phyloP scores from a whole-genome alignment of 2,888 invertebrate species.

The Eulithis testata region DNA sequence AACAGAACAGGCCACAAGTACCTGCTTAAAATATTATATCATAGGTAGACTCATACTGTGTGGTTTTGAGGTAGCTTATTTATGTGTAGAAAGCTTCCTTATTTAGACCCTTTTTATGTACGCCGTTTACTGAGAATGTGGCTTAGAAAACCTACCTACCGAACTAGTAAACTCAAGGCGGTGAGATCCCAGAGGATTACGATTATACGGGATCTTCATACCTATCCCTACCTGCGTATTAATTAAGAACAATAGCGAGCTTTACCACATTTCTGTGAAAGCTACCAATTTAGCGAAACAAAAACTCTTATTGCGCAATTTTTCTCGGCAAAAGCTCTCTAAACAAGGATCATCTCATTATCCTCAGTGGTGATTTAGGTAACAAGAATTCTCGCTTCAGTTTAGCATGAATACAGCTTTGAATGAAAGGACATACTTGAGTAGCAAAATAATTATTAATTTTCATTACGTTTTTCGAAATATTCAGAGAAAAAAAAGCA shows the following conservation, averaged over 20 bases:
- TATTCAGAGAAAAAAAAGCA: conserved; percentile 2
- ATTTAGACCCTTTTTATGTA: conserved; percentile 5
- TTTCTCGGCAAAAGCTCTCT: conserved; percentile 52
- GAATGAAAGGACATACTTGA: background rate
- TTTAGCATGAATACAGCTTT: conserved; percentile 18
- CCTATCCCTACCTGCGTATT: conserved; percentile 25
- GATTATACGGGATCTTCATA: conserved; percentile 22
- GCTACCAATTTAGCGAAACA: conserved; percentile 44
- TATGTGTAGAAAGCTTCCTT: conserved; percentile 7
- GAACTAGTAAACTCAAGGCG: conserved; percentile 20
- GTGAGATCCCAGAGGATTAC: conserved; percentile 26
- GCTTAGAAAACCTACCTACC: conserved; percentile 11
- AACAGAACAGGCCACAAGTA: too few species aligned
- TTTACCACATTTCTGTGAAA: conserved; percentile 31
- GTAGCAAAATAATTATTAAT: conserved; percentile 10
- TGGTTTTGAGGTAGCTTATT: background rate
- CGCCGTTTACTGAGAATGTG: conserved; percentile 5
- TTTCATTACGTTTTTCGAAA: conserved; percentile 1
- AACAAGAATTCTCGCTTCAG: conserved; percentile 43
- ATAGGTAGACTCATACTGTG: background rate
- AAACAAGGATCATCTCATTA: conserved; percentile 58
- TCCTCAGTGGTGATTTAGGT: conserved; percentile 55
- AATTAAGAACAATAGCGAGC: conserved; percentile 32
- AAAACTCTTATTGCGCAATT: conserved; percentile 53
- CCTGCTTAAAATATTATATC: too few species aligned